Conservation (phyloP, 2,797 vertebrate species). For the Numenius phaeopus region DNA sequence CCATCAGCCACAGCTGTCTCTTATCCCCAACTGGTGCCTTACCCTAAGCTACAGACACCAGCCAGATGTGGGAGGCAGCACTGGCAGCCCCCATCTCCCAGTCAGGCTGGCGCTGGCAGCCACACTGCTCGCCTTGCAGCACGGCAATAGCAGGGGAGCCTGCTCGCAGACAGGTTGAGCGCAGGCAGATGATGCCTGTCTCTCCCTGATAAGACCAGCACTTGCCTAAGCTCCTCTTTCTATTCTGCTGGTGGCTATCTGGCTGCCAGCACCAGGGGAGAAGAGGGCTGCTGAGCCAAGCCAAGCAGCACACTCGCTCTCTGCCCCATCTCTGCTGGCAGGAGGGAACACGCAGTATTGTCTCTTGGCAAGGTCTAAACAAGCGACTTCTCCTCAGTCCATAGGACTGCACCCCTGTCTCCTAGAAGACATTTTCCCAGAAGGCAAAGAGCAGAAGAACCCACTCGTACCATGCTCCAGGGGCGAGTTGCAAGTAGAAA, state of each 20-base stretch:
- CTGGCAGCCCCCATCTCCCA: neutral
- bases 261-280: neutral
- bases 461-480: neutral
- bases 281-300: neutral
- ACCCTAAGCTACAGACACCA: neutral
- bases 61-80: neutral
- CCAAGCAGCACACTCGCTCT: neutral
- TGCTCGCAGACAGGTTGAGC: neutral
- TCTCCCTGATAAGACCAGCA: neutral
- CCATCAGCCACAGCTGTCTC: neutral
- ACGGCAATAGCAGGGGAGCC: rapidly evolving
- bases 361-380: neutral
- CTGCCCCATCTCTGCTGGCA: neutral
- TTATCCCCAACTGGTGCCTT: neutral
- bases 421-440: neutral
- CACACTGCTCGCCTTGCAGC: neutral
- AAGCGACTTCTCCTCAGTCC: neutral
- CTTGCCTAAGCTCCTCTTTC: neutral
- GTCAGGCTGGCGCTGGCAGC: neutral
- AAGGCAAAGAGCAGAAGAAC: neutral
- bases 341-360: neutral
- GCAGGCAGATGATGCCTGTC: neutral
- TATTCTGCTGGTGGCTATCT: neutral
- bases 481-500: neutral
- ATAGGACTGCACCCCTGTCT: neutral